A percentile compares a stretch with the other conserved stretches of the same genome.
Conservation (phyloP, 2,797 vertebrate species). For the Taenioides sp. region DNA sequence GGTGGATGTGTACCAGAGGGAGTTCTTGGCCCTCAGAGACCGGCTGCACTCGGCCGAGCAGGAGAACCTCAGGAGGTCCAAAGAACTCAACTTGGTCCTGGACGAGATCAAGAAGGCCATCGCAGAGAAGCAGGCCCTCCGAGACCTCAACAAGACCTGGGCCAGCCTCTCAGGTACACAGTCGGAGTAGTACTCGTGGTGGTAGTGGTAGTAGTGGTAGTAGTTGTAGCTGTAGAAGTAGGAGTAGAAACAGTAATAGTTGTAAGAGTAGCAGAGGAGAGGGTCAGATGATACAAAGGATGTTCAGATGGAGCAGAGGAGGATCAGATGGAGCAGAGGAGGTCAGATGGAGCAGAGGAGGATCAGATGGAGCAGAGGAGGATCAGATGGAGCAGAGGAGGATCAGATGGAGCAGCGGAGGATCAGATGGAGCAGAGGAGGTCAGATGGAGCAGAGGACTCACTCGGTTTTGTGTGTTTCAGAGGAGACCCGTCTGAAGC, state of each 20-base stretch:
- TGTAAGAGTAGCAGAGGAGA: too few species aligned
- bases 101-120: conserved; percentile 95
- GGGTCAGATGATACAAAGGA: too few species aligned
- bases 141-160: conserved; percentile 94
- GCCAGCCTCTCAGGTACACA: conserved; percentile 56
- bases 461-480: conserved; percentile 19
- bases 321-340: neutral
- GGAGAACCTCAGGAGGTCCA: conserved; percentile 94
- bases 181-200: too few species aligned
- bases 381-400: too few species aligned
- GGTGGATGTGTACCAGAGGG: conserved; percentile 93
- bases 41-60: conserved; percentile 90
- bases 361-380: too few species aligned
- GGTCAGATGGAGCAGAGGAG: too few species aligned
- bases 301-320: neutral
- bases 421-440: too few species aligned
- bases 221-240: too few species aligned
- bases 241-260: too few species aligned
- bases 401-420: too few species aligned
- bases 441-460: too few species aligned
- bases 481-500: conserved; percentile 94
- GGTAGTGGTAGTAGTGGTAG: too few species aligned
- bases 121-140: conserved; percentile 91
- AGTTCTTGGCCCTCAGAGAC: conserved; percentile 92
- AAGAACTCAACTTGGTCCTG: conserved; percentile 95